Percentiles rank a stretch among this genome's conserved stretches.
phyloP scores from a whole-genome alignment of 2,888 invertebrate genomes.

The Matsumyia berberina region DNA sequence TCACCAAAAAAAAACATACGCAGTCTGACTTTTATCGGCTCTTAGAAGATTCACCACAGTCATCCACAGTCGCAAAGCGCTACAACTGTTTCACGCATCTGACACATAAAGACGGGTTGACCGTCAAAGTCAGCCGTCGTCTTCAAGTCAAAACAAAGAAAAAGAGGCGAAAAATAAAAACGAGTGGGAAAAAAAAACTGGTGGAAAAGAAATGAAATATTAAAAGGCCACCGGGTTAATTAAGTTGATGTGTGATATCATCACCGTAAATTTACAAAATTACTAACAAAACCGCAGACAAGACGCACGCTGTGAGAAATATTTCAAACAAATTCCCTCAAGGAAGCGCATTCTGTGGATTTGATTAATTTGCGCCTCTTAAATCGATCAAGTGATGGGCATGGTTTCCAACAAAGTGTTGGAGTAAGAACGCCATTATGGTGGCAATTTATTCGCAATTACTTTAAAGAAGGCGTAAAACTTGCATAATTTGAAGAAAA shows the following conservation, averaged over 20 bases:
- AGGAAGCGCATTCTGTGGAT: constrained; percentile 11
- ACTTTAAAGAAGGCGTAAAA: constrained; percentile 7
- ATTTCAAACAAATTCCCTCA: constrained; percentile 6
- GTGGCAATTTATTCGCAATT: constrained; percentile 6
- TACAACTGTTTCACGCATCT: constrained; percentile 55
- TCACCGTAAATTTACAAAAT: constrained; percentile 61
- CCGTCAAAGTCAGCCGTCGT: constrained; percentile 35
- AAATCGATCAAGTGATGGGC: constrained; percentile 6
- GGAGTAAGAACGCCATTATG: constrained; percentile 25
- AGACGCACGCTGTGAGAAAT: constrained; percentile 21
- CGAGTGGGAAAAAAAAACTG: background rate
- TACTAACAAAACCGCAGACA: constrained; percentile 37
- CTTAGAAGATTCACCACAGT: constrained; percentile 17
- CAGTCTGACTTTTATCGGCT: background rate
- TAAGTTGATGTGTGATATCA: constrained; percentile 74
- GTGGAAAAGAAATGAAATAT: constrained; percentile 39
- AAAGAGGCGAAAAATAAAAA: constrained; percentile 15
- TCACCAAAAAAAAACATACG: background rate
- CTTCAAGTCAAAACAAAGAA: constrained; percentile 63
- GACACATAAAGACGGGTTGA: constrained; percentile 31
- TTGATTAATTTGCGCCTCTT: constrained; percentile 24
- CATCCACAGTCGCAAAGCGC: constrained; percentile 1
- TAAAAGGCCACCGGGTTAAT: constrained; percentile 72
- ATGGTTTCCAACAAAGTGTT: background rate
- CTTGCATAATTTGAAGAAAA: constrained; percentile 12